Base-by-base conservation (phyloP, 2,113 vertebrate species). In the Cheilinus undulatus region DNA sequence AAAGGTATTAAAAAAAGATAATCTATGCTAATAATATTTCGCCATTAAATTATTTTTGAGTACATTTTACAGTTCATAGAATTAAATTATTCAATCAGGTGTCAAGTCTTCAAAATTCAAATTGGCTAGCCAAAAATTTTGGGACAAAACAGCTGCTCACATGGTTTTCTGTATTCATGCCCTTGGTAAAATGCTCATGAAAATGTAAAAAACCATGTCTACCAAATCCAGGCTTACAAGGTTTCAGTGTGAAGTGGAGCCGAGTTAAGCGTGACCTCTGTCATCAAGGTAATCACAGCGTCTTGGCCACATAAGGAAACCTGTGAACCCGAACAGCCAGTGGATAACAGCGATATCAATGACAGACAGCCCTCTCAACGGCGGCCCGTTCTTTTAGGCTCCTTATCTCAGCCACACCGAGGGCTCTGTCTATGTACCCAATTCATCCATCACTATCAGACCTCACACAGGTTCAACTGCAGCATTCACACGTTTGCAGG, bases 391-490 rank as follows among this genome's bases (percentile, higher is more conserved):
- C 83, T 73, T 76, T 73, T 58, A 24, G 66, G 67, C 67, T 68
- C 53, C 89, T 91, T 92, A 92, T 92, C 91, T 89, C 83, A 20
- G 60, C 66, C 8, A 7, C 69, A 82, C 80, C 42, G 36, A 66
- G 69, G 52, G 78, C 69, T 66, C 74, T 63, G 80, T 83, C 87
- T 65, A 54, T 40, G 68, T 64, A 58, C 65, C 63, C 80, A 28
- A 90, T 85, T 89, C 89, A 86, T 86, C 80, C 82, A 74, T 88
- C 86, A 86, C 82, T 91, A 88, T 89, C 91, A 86, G 76, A 81
- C 80, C 80, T 36, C 78, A 66, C 81, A n/a, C 84, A 89, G 80
- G 86, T 77, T 28, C 71, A 73, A 69, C 30, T n/a, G 30, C 26
- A 22, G 40, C 53, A 52, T 85, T 82, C 60, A 73, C 79, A 60